Evolutionary conservation across 1,140 invertebrate species (phyloP), one percentile per base, ranked within the genome.

Genomic region (Brachionus paranguensis): DNA sequence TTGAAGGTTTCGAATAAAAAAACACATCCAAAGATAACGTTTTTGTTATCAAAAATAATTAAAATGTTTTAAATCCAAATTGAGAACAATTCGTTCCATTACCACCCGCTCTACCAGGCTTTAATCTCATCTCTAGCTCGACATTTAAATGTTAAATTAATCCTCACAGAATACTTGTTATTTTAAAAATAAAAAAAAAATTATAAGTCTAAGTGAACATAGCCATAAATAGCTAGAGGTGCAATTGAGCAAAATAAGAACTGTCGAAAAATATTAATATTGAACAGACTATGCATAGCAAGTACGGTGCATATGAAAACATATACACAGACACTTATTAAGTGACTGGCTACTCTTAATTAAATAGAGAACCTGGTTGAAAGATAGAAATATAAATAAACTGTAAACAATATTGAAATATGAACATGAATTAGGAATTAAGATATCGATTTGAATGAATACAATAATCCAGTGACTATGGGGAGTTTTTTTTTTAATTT

Each of bases 351-450:
- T 68, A 12, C 5, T 41, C 65, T 68, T 68, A 68, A 68, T 68
- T 68, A 68, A 68, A 68, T 68, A 33, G 29, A 68, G 65, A 68
- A 33, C 65, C 65, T 68, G 65, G 65, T 68, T 68, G 33, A 68
- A 33, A 68, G 65, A 68, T 68, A 68, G 65, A 68, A 68, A 68
- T 68, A 68, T 68, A 68, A 68, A 68, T 68, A 68, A 68, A 68
- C 33, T 68, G 65, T 68, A 33, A 68, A 68, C 27, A 33, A 68
- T 41, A 68, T 33, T 33, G 65, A 68, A 68, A 68, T 33, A 68
- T 33, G 33, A 68, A 68, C 65, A 68, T 33, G 33, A 68, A 33
- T 65, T 65, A 27, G 60, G 27, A 65, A 65, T 33, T 68, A 14
- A 68, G 33, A 68, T 68, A 68, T 68, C 65, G 65, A 68, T 68